Evolutionary conservation across 2,888 invertebrate genomes (phyloP), one percentile per base, ranked within the genome.

Genomic region (Scaptomyza flava): DNA sequence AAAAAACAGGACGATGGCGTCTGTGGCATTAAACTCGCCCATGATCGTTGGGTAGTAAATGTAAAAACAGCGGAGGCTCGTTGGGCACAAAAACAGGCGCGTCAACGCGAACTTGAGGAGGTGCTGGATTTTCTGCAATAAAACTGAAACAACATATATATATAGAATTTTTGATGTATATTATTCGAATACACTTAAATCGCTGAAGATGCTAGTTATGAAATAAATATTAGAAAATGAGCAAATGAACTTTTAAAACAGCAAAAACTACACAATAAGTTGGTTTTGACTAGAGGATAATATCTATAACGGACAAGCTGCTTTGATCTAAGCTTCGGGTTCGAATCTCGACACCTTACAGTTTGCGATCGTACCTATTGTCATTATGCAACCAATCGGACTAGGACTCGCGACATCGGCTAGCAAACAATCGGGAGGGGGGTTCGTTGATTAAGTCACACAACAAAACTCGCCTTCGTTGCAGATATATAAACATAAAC

Each of bases 71-170:
- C 95, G 0, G 96, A 96, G 91, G 94, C 94, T 50, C 93, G 96
- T 50, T 96, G 96, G 96, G 96, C 96, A 2, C 96, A 96, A 87
- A 94, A 95, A 84, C 95, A 96, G 90, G 96, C 96, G 3, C 93
- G 95, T 59, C 93, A 94, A 78, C 92, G 96, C 68, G 96, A 96
- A 89, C 91, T 96, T 17, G 94, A 95, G 47, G 96, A 96, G 92
- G 96, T 96, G 8, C 93, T 94, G 2, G 96, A 96, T 81, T 96
- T 96, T 90, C 93, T 95, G 72, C 93, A 94, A 79, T 94, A 89
- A 70, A 17, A 41, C 20, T 36, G 23, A 6, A 20, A 48, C 17
- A 12, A 20, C 7, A 8, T 34, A 23, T 11, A 33, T 33, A 31
- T 20, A 6, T 47, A 70, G 63, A 59, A 56, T 60, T 65, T 82